Conservation (phyloP, 1,140 invertebrate species). For the Heliothis subflexa region DNA sequence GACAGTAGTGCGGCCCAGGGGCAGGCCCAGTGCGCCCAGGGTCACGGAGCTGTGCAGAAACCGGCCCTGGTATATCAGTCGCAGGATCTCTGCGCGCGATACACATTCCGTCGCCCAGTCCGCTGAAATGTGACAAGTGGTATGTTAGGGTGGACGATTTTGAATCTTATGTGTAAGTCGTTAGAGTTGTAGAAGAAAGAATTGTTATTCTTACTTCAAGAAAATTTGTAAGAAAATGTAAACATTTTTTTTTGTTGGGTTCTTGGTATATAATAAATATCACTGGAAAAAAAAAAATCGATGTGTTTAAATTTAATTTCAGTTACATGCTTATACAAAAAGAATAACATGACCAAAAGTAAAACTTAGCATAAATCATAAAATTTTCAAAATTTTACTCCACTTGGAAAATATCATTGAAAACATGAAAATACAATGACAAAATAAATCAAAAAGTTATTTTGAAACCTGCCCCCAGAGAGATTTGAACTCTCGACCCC, state of each 20-base stretch:
- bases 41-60: slow-evolving; percentile 99
- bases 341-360: not conserved
- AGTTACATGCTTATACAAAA: not conserved
- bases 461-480: slow-evolving; percentile 88
- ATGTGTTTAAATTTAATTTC: too few relatives aligned
- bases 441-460: slow-evolving; percentile 45
- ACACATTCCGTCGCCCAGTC: slow-evolving; percentile 98
- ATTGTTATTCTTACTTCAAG: too few relatives aligned
- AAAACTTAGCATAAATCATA: slow-evolving; percentile 24
- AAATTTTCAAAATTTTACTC: not conserved
- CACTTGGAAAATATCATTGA: slow-evolving; percentile 14
- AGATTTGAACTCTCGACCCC: slow-evolving; percentile 95
- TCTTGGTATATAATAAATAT: too few relatives aligned
- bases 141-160: not conserved
- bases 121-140: slow-evolving; percentile 81
- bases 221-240: too few relatives aligned
- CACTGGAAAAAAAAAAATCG: not conserved
- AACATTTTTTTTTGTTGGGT: too few relatives aligned
- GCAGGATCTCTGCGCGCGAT: slow-evolving; percentile 97
- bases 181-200: too few relatives aligned
- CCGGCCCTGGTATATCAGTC: slow-evolving; percentile 99
- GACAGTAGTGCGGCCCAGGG: slow-evolving; percentile 98
- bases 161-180: too few relatives aligned
- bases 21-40: slow-evolving; percentile 97
- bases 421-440: slow-evolving; percentile 20